These are phyloP conservation scores for Campoplex nolae DNA, from an alignment of 2,888 invertebrate species.

Conservation along the genomic window DNA sequence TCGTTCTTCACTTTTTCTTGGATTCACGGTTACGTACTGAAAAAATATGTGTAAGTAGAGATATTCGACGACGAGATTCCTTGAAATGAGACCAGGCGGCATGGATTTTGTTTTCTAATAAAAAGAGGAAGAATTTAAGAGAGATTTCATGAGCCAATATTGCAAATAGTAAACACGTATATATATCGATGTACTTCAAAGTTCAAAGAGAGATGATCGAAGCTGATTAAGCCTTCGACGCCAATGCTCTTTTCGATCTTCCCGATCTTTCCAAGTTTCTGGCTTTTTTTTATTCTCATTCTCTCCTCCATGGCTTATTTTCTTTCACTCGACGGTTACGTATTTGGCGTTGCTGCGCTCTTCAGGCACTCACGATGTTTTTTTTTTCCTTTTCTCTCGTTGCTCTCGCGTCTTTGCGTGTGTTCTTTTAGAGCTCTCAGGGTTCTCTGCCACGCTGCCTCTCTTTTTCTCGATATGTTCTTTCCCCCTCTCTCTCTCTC, in stretches of 20 bases:
- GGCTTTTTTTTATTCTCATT: constrained; percentile 53
- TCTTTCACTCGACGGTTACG: constrained; percentile 61
- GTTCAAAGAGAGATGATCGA: constrained; percentile 59
- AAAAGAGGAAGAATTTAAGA: not conserved
- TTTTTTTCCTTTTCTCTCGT: constrained; percentile 67
- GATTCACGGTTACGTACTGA: not conserved
- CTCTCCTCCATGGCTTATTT: constrained; percentile 56
- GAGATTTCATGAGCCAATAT: not conserved
- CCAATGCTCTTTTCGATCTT: constrained; percentile 68
- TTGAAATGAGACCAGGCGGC: not conserved
- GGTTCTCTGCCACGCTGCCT: constrained; percentile 51
- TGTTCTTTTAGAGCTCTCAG: constrained; percentile 61
- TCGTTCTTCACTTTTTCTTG: not conserved
- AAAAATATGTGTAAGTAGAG: not conserved
- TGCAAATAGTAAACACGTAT: not conserved
- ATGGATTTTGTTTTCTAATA: not conserved
- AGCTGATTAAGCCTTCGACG: constrained; percentile 76
- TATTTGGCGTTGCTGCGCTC: constrained; percentile 71
- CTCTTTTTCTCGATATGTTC: constrained; percentile 51
- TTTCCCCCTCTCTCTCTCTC: constrained; percentile 30
- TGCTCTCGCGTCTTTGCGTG: constrained; percentile 68
- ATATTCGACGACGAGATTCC: not conserved
- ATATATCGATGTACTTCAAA: not conserved
- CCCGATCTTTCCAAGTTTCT: constrained; percentile 16
- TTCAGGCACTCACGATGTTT: constrained; percentile 62